These are phyloP conservation scores for Anagyrus pseudococci DNA, from an alignment of 2,888 invertebrate genomes.

Conservation along the genomic window DNA sequence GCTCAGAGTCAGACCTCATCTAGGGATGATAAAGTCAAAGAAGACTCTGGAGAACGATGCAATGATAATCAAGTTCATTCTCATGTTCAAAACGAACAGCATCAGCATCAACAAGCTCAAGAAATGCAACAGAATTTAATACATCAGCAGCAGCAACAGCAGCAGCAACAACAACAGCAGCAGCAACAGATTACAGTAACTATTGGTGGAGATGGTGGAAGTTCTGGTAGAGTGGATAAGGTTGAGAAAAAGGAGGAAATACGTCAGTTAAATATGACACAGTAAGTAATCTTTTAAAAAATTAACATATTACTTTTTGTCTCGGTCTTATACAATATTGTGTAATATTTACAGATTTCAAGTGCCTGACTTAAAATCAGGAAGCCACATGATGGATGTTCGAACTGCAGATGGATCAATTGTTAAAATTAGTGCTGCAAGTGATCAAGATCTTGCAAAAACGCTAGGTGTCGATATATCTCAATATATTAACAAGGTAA, in stretches of 20 bases:
- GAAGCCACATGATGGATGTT: slow-evolving; percentile 68
- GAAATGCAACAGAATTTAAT: slow-evolving; percentile 59
- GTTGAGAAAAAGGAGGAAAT: slow-evolving; percentile 54
- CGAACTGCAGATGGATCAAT: slow-evolving; percentile 75
- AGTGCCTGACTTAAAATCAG: slow-evolving; percentile 61
- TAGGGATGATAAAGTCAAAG: slow-evolving; percentile 62
- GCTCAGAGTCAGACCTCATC: slow-evolving; percentile 53
- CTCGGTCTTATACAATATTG: background rate
- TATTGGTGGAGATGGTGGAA: slow-evolving; percentile 40
- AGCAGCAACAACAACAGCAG: slow-evolving; percentile 67
- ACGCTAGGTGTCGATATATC: slow-evolving; percentile 75
- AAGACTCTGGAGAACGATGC: slow-evolving; percentile 57
- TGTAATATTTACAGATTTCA: slow-evolving; percentile 55
- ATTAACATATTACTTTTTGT: slow-evolving; percentile 21
- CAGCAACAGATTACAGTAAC: slow-evolving; percentile 57
- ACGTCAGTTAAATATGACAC: slow-evolving; percentile 58
- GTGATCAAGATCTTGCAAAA: slow-evolving; percentile 69
- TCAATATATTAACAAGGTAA: slow-evolving; percentile 80
- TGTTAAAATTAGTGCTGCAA: slow-evolving; percentile 75
- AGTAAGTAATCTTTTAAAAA: slow-evolving; percentile 47
- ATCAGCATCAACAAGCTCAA: slow-evolving; percentile 60
- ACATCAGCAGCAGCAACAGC: slow-evolving; percentile 66
- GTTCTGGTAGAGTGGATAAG: slow-evolving; percentile 48
- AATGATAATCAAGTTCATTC: slow-evolving; percentile 60
- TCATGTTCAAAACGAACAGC: slow-evolving; percentile 59